Evolutionary conservation across 1,140 invertebrate genomes (phyloP).

Genomic region (Hycleus phaleratus): DNA sequence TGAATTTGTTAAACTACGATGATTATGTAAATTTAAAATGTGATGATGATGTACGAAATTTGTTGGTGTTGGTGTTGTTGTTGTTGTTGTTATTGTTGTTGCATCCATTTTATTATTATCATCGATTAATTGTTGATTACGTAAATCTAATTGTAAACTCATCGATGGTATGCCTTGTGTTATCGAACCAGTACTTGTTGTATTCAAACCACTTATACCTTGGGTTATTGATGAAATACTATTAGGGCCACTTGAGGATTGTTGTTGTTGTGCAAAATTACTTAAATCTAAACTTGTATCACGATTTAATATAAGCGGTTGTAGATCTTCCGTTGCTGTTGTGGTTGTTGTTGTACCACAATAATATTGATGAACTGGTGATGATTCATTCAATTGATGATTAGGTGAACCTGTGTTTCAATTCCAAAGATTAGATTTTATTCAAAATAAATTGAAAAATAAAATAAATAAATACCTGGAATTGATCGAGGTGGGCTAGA

Average conservation of each 20-base stretch:
- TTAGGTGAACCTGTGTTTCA: conserved; percentile 54
- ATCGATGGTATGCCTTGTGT: conserved; percentile 58
- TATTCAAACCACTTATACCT: conserved; percentile 53
- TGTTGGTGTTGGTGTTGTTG: conserved; percentile 23
- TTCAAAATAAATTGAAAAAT: neutral
- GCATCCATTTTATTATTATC: conserved; percentile 31
- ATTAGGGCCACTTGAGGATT: conserved; percentile 23
- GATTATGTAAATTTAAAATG: conserved; percentile 44
- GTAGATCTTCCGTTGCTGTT: conserved; percentile 9
- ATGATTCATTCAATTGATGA: conserved; percentile 41
- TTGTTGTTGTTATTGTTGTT: conserved; percentile 11
- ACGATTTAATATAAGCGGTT: neutral
- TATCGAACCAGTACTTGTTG: conserved; percentile 58
- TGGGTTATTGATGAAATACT: conserved; percentile 41
- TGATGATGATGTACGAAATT: conserved; percentile 30
- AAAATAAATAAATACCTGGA: conserved; percentile 23
- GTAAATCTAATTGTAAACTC: conserved; percentile 45
- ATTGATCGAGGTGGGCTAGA: conserved; percentile 47
- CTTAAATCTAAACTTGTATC: conserved; percentile 32
- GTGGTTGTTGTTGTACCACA: conserved; percentile 10
- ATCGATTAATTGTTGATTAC: conserved; percentile 33
- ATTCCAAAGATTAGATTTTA: neutral
- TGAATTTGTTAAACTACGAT: conserved; percentile 50
- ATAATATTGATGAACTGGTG: conserved; percentile 33
- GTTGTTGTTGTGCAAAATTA: conserved; percentile 29